These are phyloP conservation scores for Percina caprodes DNA, from an alignment of 2,113 vertebrate species.

Conservation along the genomic window DNA sequence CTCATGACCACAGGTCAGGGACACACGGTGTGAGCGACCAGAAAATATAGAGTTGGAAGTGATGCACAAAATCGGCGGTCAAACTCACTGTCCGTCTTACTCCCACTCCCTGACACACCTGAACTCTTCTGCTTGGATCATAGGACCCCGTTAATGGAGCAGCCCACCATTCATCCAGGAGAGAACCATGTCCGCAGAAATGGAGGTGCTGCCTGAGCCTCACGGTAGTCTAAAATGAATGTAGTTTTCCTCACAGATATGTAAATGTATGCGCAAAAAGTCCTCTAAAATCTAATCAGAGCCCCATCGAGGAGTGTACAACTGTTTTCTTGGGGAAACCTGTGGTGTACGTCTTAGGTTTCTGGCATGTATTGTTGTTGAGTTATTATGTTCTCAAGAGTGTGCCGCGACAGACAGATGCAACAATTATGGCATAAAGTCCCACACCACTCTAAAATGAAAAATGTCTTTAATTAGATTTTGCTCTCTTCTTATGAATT, in stretches of 20 bases:
- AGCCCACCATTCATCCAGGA: constrained; percentile 21
- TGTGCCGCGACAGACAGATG: constrained; percentile 50
- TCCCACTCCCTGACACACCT: constrained; percentile 27
- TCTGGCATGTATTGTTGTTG: constrained; percentile 55
- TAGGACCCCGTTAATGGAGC: constrained; percentile 25
- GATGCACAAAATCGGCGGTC: constrained; percentile 40
- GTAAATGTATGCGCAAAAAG: constrained; percentile 42
- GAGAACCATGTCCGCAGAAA: constrained; percentile 5
- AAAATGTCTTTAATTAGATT: constrained; percentile 18
- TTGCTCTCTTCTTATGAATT: constrained; percentile 6
- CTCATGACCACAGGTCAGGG: constrained; percentile 27
- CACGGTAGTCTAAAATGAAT: constrained; percentile 25
- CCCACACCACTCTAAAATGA: constrained; percentile 27
- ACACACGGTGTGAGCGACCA: constrained; percentile 30
- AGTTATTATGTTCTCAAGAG: constrained; percentile 50
- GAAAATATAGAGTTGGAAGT: constrained; percentile 30
- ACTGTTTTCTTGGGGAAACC: constrained; percentile 41
- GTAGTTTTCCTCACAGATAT: constrained; percentile 49
- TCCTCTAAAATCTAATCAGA: constrained; percentile 55
- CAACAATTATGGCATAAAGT: constrained; percentile 25
- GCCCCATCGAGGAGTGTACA: background rate
- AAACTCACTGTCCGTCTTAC: constrained; percentile 15
- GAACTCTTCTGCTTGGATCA: constrained; percentile 36
- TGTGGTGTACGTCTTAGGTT: constrained; percentile 44
- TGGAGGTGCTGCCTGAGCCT: background rate